A percentile compares a stretch with the other conserved stretches of the same genome.
These are phyloP conservation scores for Microplitis mediator DNA, from an alignment of 1,140 invertebrate species.

Conservation along the genomic window DNA sequence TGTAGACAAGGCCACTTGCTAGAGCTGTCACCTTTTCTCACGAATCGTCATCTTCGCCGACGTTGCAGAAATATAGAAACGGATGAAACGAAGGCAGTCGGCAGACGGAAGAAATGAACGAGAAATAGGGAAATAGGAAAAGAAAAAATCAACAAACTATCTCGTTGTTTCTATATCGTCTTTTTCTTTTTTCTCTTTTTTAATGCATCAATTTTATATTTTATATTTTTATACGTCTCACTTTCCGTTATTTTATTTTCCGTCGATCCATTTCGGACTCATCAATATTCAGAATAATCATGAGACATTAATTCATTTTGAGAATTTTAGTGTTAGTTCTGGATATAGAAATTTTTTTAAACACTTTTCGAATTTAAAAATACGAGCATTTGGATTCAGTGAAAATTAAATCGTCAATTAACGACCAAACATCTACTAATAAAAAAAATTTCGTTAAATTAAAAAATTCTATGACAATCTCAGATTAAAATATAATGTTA, in stretches of 20 bases:
- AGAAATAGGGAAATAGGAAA: not conserved
- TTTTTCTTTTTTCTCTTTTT: constrained; percentile 9
- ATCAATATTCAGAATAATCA: no score
- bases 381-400: no score
- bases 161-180: not conserved
- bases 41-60: constrained; percentile 9
- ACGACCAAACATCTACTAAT: no score
- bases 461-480: no score
- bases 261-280: no score
- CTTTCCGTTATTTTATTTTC: no score
- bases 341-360: no score
- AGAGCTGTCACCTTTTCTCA: constrained; percentile 12
- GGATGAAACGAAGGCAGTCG: not conserved
- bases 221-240: not conserved
- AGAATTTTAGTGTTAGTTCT: no score
- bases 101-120: constrained; percentile 12
- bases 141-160: constrained; percentile 25
- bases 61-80: not conserved
- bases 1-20: constrained; percentile 16
- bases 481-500: not conserved
- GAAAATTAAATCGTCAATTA: no score
- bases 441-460: no score
- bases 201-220: not conserved
- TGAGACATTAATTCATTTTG: no score
- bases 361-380: no score